These are phyloP conservation scores for Agrotis exclamationis DNA, from an alignment of 2,888 invertebrate species.

Conservation along the genomic window DNA sequence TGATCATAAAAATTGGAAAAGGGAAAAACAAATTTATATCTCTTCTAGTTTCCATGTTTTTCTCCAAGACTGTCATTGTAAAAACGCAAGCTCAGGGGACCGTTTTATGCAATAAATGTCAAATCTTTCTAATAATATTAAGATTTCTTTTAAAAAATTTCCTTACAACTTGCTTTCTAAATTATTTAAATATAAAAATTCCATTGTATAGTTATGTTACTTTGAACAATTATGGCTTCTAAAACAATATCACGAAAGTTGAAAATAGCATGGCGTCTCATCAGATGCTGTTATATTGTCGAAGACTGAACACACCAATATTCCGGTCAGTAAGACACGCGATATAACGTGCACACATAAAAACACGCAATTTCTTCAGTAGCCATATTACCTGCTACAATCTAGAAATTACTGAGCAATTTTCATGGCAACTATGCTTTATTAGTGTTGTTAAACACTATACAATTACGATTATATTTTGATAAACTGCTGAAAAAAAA, in stretches of 20 bases:
- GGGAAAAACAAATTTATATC: conserved; percentile 26
- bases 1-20: conserved; percentile 45
- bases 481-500: conserved; percentile 44
- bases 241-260: conserved; percentile 8
- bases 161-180: conserved; percentile 50
- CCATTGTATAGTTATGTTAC: background rate
- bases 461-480: conserved; percentile 29
- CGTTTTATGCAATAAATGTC: conserved; percentile 11
- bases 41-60: conserved; percentile 25
- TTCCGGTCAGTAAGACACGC: conserved; percentile 72
- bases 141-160: conserved; percentile 16
- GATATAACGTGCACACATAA: conserved; percentile 68
- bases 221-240: conserved; percentile 8
- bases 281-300: conserved; percentile 51
- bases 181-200: conserved; percentile 48
- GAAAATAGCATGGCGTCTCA: conserved; percentile 28
- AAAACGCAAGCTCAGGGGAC: background rate
- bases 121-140: background rate
- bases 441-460: conserved; percentile 44
- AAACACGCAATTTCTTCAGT: conserved; percentile 71
- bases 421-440: conserved; percentile 57
- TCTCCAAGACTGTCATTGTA: conserved; percentile 12
- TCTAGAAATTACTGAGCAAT: conserved; percentile 69
- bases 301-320: conserved; percentile 60
- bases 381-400: conserved; percentile 63